Conservation (phyloP, 2,113 vertebrate genomes). For the Stomatorhinus ivindoensis region DNA sequence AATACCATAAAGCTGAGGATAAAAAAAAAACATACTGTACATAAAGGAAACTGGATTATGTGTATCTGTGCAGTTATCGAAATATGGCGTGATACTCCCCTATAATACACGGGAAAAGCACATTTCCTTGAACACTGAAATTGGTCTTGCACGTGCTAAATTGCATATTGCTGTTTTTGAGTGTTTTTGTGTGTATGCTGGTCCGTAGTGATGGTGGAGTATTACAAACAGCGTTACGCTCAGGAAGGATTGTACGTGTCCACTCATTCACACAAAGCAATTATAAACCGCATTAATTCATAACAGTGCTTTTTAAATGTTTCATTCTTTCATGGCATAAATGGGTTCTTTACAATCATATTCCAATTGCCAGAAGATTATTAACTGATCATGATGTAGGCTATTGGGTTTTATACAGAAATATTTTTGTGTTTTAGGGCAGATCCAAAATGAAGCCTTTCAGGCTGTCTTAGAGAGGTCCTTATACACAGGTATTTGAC, state of each 20-base stretch:
- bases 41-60: too few species aligned
- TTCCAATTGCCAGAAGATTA: not conserved
- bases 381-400: not conserved
- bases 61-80: too few species aligned
- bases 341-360: not conserved
- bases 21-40: not conserved
- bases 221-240: not conserved
- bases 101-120: too few species aligned
- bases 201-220: not conserved
- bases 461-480: not conserved
- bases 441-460: not conserved
- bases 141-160: not conserved
- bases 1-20: not conserved
- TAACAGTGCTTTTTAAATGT: slow-evolving; percentile 18
- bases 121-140: not conserved
- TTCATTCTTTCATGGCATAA: slow-evolving; percentile 16
- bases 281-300: slow-evolving; percentile 1
- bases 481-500: not conserved
- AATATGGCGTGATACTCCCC: too few species aligned
- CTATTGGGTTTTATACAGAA: not conserved
- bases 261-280: not conserved
- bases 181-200: not conserved
- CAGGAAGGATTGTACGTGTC: not conserved
- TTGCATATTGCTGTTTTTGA: not conserved
- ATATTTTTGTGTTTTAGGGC: not conserved